Base-by-base conservation (phyloP, 2,113 vertebrate species). In the Monarcha castaneiventris region DNA sequence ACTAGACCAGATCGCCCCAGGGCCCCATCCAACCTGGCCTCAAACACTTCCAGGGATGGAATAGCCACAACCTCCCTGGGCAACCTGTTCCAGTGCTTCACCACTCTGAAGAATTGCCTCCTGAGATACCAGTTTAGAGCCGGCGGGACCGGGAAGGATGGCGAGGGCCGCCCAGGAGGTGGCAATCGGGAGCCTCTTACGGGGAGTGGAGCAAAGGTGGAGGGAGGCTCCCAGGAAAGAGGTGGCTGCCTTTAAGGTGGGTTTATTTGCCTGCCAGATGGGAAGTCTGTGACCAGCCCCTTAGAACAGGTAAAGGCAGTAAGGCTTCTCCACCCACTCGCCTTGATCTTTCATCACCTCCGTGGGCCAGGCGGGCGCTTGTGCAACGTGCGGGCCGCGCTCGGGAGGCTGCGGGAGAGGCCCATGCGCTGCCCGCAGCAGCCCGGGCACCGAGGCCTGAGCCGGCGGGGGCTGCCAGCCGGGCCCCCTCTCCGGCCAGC, bases 201-300 rank as follows among this genome's bases (percentile, higher is more conserved):
- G 10, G 59, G 59, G 74, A 90, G 18, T 91, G 67, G 95, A 96
- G 96, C 89, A 93, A 96, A 96, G 94, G 95, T 96, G 87, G 84
- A 94, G 94, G 96, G 92, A 97, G 93, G 93, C 84, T 96, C 96
- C 93, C 87, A 69, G 87, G 84, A 89, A 90, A 84, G 77, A 91
- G 90, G 95, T 96, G 91, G 82, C 87, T 96, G 94, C 93, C 93
- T 97, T 94, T 77, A 96, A 97, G 96, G 94, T 96, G 95, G 93
- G 92, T 93, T 95, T 96, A 97, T 97, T 97, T 97, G 96, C 93
- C 92, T 97, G 96, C 95, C 95, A 88, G 95, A 97, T 96, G 94
- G 93, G 96, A 96, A 97, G 95, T 91, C 93, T 96, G 91, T 95
- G 95, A 91, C 95, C 95, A 83, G 90, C 96, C 94, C 94, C 95